Evolutionary conservation across 2,113 vertebrate species (phyloP).

Genomic region (Caloenas nicobarica): DNA sequence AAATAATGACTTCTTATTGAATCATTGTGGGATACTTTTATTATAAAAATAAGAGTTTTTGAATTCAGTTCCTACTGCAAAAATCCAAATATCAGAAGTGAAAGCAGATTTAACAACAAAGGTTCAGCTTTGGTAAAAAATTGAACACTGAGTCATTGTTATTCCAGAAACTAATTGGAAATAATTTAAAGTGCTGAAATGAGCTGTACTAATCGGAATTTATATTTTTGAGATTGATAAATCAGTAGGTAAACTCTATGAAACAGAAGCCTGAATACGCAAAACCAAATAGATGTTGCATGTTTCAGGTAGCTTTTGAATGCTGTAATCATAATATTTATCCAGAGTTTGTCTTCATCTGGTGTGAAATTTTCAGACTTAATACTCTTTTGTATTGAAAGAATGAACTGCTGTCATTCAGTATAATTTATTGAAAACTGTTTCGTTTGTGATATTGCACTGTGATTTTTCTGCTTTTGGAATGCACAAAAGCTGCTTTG

Average conservation of each 20-base stretch:
- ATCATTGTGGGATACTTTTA: not conserved
- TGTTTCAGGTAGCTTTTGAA: conserved; percentile 3
- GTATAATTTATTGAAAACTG: conserved; percentile 42
- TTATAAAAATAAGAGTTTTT: not conserved
- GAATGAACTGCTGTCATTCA: conserved; percentile 6
- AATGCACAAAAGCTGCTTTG: not conserved
- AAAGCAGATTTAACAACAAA: not conserved
- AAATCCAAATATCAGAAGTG: not conserved
- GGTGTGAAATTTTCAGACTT: not conserved
- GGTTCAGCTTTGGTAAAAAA: not conserved
- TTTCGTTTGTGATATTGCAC: not conserved
- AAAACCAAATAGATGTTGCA: not conserved
- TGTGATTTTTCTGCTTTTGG: conserved; percentile 27
- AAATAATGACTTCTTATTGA: not conserved
- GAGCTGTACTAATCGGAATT: not conserved
- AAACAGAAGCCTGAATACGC: not conserved
- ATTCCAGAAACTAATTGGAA: not conserved
- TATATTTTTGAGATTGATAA: not conserved
- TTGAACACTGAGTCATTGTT: not conserved
- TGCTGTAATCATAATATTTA: not conserved
- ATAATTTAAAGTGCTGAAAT: not conserved
- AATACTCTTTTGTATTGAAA: not conserved
- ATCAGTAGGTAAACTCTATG: not conserved
- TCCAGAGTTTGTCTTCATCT: not conserved
- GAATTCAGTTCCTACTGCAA: not conserved